These are phyloP conservation scores for Sminthurinus aureus DNA, from an alignment of 2,888 invertebrate genomes.

Conservation along the genomic window DNA sequence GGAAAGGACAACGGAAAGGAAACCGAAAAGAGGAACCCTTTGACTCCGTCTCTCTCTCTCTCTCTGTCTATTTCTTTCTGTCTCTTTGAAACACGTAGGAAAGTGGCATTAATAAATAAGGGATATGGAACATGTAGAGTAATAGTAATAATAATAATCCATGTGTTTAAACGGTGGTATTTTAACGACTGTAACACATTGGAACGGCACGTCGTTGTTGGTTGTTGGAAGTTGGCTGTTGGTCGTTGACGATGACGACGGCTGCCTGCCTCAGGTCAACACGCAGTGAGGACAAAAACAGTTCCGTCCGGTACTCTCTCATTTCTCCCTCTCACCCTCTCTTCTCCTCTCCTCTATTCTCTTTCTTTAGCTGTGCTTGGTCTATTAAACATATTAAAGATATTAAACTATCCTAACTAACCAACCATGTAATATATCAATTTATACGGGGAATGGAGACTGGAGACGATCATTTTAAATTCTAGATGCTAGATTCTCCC, in stretches of 20 bases:
- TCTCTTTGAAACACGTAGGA: too few species aligned
- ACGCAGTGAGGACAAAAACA: conserved; percentile 31
- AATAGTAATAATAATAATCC: not conserved
- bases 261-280: conserved; percentile 34
- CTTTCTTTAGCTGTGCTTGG: not conserved
- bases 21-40: conserved; percentile 13
- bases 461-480: conserved; percentile 1
- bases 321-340: conserved; percentile 5
- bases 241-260: not conserved
- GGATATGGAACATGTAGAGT: not conserved
- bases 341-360: not conserved
- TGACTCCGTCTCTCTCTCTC: not conserved
- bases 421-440: conserved; percentile 30
- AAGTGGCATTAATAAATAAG: not conserved
- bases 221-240: not conserved
- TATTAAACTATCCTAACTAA: conserved; percentile 12
- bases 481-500: not conserved
- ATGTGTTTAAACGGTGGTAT: not conserved
- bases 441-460: conserved; percentile 10
- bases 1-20: conserved; percentile 13
- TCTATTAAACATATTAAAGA: not conserved
- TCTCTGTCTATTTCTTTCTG: too few species aligned
- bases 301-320: conserved; percentile 21
- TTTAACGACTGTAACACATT: not conserved
- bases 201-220: not conserved